A percentile compares a stretch with the other conserved stretches of the same genome.
These are phyloP conservation scores for Habropoda laboriosa DNA, from an alignment of 1,140 invertebrate species.

Conservation along the genomic window DNA sequence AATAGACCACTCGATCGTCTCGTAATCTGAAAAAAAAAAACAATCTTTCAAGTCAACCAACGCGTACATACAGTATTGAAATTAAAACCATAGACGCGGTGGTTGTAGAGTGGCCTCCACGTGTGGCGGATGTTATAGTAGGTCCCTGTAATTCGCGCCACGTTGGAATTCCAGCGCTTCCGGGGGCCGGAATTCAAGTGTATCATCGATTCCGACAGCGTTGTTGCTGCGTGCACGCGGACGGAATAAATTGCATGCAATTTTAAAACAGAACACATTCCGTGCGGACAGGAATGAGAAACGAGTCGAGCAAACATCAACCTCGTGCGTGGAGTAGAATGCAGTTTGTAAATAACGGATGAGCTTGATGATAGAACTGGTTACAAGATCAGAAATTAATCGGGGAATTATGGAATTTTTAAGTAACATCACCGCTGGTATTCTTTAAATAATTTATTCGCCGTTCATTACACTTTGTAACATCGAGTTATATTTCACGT, in stretches of 20 bases:
- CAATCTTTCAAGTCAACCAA: neutral
- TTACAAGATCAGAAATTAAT: neutral
- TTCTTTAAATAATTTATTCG: conserved; percentile 14
- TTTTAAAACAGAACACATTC: neutral
- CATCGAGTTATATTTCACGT: neutral
- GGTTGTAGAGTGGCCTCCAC: no score
- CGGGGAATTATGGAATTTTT: neutral
- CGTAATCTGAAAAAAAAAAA: neutral
- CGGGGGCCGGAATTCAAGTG: neutral
- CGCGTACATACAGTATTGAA: no score
- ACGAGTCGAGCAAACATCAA: neutral
- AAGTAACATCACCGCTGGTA: neutral
- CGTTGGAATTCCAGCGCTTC: neutral
- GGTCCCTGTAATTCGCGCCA: neutral
- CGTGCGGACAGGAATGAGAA: neutral
- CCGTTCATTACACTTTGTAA: neutral
- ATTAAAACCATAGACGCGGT: no score
- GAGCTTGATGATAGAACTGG: neutral
- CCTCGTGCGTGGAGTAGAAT: neutral
- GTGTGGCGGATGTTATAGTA: neutral
- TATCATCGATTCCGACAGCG: neutral
- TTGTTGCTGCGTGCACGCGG: neutral
- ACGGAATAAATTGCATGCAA: neutral
- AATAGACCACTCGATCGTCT: neutral
- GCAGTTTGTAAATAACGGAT: neutral